A percentile compares a stretch with the other conserved stretches of the same genome.
Conservation (phyloP, 2,113 vertebrate genomes). For the Vombatus ursinus region DNA sequence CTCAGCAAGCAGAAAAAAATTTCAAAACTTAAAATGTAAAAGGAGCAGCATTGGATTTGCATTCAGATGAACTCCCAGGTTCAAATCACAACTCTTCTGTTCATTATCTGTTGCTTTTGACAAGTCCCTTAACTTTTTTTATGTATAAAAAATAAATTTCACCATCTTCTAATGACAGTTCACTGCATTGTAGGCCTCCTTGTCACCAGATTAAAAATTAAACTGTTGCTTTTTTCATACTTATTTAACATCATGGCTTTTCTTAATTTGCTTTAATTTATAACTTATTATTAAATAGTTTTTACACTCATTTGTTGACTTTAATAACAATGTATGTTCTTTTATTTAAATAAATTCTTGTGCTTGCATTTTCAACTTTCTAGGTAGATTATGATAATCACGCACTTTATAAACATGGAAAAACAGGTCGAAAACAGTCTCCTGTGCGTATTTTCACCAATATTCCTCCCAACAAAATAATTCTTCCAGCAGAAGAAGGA, state of each 20-base stretch:
- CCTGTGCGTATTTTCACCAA: slow-evolving; percentile 97
- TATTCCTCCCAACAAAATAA: slow-evolving; percentile 84
- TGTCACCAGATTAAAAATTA: not conserved
- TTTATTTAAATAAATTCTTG: slow-evolving; percentile 48
- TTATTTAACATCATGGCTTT: not conserved
- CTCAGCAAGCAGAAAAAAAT: not conserved
- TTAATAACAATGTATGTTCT: slow-evolving; percentile 29
- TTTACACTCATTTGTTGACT: slow-evolving; percentile 31
- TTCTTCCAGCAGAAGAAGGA: slow-evolving; percentile 93
- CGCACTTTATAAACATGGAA: slow-evolving; percentile 94
- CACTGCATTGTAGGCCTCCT: not conserved
- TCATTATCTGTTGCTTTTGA: not conserved
- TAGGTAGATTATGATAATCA: slow-evolving; percentile 99
- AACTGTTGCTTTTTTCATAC: slow-evolving; percentile 6
- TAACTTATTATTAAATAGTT: slow-evolving; percentile 15
- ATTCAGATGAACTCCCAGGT: not conserved
- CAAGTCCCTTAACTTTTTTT: not conserved
- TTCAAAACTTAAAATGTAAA: not conserved
- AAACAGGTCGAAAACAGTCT: slow-evolving; percentile 93
- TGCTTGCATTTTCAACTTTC: slow-evolving; percentile 48
- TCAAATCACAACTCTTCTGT: not conserved
- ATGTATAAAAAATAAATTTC: slow-evolving; percentile 7
- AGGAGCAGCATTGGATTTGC: not conserved
- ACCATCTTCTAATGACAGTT: slow-evolving; percentile 35
- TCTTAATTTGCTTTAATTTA: slow-evolving; percentile 39